Percentiles rank a stretch among this genome's conserved stretches.
phyloP scores from a whole-genome alignment of 2,113 vertebrate species.

The Galeopterus variegatus region DNA sequence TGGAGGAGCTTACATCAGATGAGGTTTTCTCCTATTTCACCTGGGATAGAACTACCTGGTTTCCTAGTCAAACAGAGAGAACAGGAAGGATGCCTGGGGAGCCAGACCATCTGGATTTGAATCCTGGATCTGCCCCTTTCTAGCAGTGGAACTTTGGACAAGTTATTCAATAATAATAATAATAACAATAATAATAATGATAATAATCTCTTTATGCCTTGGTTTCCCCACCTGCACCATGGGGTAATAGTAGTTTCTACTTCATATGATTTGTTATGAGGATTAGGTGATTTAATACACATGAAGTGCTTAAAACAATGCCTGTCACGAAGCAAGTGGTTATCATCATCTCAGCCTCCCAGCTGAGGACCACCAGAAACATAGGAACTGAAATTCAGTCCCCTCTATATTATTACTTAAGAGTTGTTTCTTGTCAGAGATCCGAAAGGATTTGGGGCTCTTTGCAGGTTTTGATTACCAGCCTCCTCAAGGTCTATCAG shows the following conservation, averaged over 20 bases:
- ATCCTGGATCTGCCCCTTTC: neutral
- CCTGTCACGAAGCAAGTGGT: neutral
- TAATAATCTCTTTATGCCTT: neutral
- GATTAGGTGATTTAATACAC: neutral
- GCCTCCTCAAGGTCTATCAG: neutral
- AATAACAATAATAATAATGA: too few species aligned
- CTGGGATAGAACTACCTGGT: neutral
- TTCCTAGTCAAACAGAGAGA: neutral
- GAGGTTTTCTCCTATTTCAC: neutral
- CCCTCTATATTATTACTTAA: neutral
- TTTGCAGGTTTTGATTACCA: neutral
- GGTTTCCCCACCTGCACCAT: neutral
- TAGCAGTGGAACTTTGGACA: neutral
- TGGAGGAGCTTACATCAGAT: neutral
- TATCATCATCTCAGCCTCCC: neutral
- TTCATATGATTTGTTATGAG: neutral
- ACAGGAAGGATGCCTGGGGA: neutral
- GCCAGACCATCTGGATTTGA: neutral
- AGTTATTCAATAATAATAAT: neutral
- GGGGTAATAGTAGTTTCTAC: neutral
- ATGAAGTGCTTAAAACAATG: neutral
- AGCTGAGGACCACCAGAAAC: neutral
- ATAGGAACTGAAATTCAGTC: neutral
- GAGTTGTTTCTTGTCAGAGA: neutral
- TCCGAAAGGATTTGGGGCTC: neutral